phyloP scores from a whole-genome alignment of 2,113 vertebrate species.

The Oplegnathus fasciatus region DNA sequence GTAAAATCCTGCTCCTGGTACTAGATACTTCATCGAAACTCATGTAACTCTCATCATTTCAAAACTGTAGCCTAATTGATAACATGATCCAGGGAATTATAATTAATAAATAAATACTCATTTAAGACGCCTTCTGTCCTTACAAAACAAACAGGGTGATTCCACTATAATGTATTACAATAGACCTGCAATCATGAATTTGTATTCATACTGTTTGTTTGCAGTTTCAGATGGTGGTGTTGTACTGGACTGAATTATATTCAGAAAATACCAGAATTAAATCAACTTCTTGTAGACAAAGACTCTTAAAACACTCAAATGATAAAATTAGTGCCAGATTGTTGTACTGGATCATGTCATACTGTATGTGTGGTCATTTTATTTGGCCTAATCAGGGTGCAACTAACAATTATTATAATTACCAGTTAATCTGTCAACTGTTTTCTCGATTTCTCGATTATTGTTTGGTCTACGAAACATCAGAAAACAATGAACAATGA shows the following conservation, averaged over 20 bases:
- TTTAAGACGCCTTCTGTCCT: too few relatives aligned
- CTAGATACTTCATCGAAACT: too few relatives aligned
- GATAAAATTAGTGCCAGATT: too few relatives aligned
- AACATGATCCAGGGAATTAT: background rate
- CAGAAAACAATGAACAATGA: background rate
- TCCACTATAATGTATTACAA: background rate
- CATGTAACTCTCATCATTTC: background rate
- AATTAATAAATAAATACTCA: too few relatives aligned
- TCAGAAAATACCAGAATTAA: background rate
- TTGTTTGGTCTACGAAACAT: background rate
- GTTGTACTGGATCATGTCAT: background rate
- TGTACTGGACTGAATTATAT: background rate
- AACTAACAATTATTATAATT: background rate
- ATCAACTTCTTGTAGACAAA: background rate
- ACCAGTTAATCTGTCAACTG: background rate
- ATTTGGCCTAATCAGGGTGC: background rate
- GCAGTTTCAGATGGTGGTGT: background rate
- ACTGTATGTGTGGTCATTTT: background rate
- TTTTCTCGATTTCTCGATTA: background rate
- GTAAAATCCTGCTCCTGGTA: too few relatives aligned
- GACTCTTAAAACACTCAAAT: too few relatives aligned
- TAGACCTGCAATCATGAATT: background rate
- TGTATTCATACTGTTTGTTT: too few relatives aligned
- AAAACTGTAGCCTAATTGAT: background rate
- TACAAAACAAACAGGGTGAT: background rate